These are phyloP conservation scores for Nasonia vitripennis DNA, from an alignment of 1,140 invertebrate genomes.

Conservation along the genomic window DNA sequence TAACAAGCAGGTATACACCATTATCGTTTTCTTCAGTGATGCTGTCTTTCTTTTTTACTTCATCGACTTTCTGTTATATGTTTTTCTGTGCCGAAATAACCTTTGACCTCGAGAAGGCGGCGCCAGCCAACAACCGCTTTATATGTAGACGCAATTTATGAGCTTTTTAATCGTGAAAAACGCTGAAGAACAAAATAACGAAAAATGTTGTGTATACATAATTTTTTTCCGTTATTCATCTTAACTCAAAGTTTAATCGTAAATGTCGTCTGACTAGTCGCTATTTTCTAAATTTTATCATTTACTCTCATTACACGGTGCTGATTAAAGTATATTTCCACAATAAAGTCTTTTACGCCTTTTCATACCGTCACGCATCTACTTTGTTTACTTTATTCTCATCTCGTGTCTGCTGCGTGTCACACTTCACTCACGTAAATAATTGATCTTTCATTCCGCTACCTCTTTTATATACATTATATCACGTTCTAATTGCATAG, in stretches of 20 bases:
- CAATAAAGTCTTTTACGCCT: slow-evolving; percentile 39
- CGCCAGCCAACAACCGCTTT: slow-evolving; percentile 9
- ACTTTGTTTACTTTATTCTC: slow-evolving; percentile 43
- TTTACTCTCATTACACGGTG: slow-evolving; percentile 73
- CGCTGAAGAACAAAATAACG: slow-evolving; percentile 5
- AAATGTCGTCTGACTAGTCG: slow-evolving; percentile 61
- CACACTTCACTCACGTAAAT: slow-evolving; percentile 61
- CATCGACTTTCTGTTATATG: neutral
- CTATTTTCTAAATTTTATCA: slow-evolving; percentile 69
- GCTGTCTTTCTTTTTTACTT: neutral
- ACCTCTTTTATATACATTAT: slow-evolving; percentile 68
- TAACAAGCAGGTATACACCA: slow-evolving; percentile 21
- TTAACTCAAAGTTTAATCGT: slow-evolving; percentile 62
- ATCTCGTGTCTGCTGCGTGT: slow-evolving; percentile 37
- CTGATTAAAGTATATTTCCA: slow-evolving; percentile 70
- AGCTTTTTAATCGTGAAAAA: neutral
- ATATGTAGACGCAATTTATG: neutral
- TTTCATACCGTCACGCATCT: neutral
- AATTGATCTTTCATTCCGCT: slow-evolving; percentile 63
- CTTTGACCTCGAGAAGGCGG: neutral
- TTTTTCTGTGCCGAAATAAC: slow-evolving; percentile 1
- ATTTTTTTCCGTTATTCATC: slow-evolving; percentile 22
- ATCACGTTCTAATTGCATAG: slow-evolving; percentile 65
- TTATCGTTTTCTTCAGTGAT: slow-evolving; percentile 8
- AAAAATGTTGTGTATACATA: slow-evolving; percentile 5